Evolutionary conservation across 2,113 vertebrate species (phyloP).

Genomic region (Mus spicilegus): DNA sequence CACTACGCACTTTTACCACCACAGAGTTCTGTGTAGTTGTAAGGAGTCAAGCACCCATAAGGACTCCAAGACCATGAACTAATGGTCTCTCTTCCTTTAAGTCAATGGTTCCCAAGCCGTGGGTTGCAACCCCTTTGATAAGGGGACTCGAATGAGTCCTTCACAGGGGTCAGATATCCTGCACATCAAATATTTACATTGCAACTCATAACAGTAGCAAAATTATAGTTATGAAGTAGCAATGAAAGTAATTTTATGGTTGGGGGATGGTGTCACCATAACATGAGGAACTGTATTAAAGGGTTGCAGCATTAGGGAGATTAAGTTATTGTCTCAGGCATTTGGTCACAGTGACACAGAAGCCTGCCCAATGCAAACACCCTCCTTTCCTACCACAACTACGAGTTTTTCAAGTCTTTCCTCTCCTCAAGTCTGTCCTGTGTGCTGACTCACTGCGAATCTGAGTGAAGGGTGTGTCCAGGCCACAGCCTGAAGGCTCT

Average conservation of each 20-base stretch:
- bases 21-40: neutral
- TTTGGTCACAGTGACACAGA: neutral
- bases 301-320: neutral
- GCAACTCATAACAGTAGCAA: neutral
- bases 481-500: neutral
- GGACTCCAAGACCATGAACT: neutral
- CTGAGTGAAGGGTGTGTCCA: neutral
- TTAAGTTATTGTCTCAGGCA: neutral
- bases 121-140: neutral
- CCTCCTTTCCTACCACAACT: neutral
- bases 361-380: neutral
- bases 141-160: neutral
- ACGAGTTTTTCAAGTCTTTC: neutral
- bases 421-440: too few relatives aligned
- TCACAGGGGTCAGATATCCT: neutral
- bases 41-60: neutral
- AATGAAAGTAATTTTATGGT: neutral
- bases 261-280: neutral
- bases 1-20: neutral
- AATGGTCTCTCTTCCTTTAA: neutral
- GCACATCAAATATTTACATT: neutral
- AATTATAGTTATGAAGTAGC: neutral
- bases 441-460: neutral
- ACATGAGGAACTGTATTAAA: neutral
- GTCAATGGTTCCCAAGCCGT: neutral